Conservation (phyloP, 2,888 invertebrate genomes). For the Chrysotoxum bicinctum region DNA sequence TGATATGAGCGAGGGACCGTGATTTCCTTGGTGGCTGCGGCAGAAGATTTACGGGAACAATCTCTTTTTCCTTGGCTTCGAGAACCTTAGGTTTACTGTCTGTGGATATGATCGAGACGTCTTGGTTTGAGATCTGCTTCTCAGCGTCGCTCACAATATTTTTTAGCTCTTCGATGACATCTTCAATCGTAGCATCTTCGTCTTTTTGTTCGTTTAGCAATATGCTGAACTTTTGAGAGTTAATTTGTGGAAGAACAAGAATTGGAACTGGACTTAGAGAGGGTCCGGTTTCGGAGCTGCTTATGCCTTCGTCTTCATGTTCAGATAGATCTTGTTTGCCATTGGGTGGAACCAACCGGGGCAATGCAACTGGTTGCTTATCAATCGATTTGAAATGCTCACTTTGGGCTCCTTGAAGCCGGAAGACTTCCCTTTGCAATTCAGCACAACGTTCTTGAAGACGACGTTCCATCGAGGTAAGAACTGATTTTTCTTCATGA, state of each 20-base stretch:
- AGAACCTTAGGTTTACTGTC: slow-evolving; percentile 73
- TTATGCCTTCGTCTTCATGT: slow-evolving; percentile 94
- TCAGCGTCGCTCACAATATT: slow-evolving; percentile 94
- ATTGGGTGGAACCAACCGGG: slow-evolving; percentile 78
- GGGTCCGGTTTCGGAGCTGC: slow-evolving; percentile 88
- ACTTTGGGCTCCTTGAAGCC: slow-evolving; percentile 82
- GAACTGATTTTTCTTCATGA: slow-evolving; percentile 89
- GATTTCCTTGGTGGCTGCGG: slow-evolving; percentile 91
- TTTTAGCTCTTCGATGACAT: slow-evolving; percentile 92
- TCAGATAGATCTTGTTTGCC: slow-evolving; percentile 85
- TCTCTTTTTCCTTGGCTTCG: slow-evolving; percentile 84
- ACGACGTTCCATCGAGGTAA: slow-evolving; percentile 88
- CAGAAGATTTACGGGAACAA: slow-evolving; percentile 89
- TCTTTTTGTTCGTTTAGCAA: slow-evolving; percentile 76
- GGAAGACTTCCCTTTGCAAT: slow-evolving; percentile 87
- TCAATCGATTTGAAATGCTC: slow-evolving; percentile 80
- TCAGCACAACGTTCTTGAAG: slow-evolving; percentile 90
- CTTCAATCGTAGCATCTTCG: slow-evolving; percentile 90
- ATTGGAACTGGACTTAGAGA: slow-evolving; percentile 88
- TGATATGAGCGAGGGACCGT: slow-evolving; percentile 87
- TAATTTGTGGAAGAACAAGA: slow-evolving; percentile 80
- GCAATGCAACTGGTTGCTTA: slow-evolving; percentile 79
- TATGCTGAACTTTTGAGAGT: slow-evolving; percentile 83
- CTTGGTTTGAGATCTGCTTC: slow-evolving; percentile 83
- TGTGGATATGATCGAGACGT: slow-evolving; percentile 77